These are phyloP conservation scores for Melanerpes formicivorus DNA, from an alignment of 2,113 vertebrate species.

Conservation along the genomic window DNA sequence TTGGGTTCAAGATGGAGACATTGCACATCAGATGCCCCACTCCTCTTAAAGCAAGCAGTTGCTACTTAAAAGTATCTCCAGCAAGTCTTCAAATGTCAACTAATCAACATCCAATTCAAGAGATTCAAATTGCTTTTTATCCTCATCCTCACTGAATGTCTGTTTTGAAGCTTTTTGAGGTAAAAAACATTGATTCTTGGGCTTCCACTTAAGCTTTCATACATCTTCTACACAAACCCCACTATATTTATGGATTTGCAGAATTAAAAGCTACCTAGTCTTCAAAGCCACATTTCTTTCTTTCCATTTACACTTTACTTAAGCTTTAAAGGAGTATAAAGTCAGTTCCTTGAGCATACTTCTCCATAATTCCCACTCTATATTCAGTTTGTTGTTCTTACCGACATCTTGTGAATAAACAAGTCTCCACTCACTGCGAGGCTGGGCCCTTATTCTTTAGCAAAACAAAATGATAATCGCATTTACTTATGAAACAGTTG, in stretches of 20 bases:
- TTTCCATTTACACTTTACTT: background rate
- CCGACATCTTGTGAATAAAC: background rate
- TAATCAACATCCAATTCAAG: conserved; percentile 14
- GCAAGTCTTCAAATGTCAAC: background rate
- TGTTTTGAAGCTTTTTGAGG: background rate
- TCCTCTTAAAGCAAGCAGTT: background rate
- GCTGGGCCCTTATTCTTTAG: background rate
- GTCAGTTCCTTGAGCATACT: background rate
- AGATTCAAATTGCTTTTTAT: background rate
- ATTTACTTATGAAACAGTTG: background rate
- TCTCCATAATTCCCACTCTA: background rate
- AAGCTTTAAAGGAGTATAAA: background rate
- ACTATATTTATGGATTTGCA: background rate
- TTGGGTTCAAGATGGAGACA: background rate
- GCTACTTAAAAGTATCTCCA: background rate
- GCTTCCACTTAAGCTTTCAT: background rate
- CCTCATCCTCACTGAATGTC: background rate
- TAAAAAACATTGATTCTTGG: background rate
- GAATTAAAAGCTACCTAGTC: background rate
- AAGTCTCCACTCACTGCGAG: background rate
- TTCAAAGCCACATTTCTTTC: background rate
- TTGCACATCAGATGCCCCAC: background rate
- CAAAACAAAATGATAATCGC: background rate
- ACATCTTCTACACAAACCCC: background rate
- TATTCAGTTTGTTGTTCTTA: background rate